These are phyloP conservation scores for Parnassius glacialis DNA, from an alignment of 2,888 invertebrate species.

Conservation along the genomic window DNA sequence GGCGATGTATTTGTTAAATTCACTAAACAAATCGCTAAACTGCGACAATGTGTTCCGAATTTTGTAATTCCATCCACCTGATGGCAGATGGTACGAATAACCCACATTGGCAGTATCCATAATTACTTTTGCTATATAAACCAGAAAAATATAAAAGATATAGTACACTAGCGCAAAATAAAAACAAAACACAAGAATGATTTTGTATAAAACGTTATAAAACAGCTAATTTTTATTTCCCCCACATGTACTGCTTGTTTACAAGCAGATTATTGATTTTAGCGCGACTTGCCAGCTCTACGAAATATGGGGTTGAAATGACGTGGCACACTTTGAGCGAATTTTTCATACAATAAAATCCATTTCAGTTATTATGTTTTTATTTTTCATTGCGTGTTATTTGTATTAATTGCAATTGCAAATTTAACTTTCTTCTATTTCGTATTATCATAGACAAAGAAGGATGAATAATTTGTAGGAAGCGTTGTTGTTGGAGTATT, in stretches of 20 bases:
- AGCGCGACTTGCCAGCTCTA: slow-evolving; percentile 36
- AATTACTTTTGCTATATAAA: slow-evolving; percentile 35
- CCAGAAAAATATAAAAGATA: slow-evolving; percentile 29
- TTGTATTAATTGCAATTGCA: background rate
- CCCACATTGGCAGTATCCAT: slow-evolving; percentile 86
- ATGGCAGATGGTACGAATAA: slow-evolving; percentile 91
- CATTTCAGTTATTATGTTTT: background rate
- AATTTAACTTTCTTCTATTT: background rate
- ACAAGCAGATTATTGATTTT: slow-evolving; percentile 77
- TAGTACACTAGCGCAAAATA: slow-evolving; percentile 40
- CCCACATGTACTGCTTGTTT: slow-evolving; percentile 69
- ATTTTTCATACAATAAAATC: background rate
- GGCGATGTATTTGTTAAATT: slow-evolving; percentile 97
- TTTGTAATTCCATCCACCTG: slow-evolving; percentile 88
- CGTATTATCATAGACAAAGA: background rate
- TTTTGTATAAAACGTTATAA: slow-evolving; percentile 49
- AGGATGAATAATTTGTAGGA: background rate
- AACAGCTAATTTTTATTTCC: slow-evolving; percentile 48
- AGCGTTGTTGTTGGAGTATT: slow-evolving; percentile 10
- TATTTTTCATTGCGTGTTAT: background rate
- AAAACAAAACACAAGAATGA: slow-evolving; percentile 56
- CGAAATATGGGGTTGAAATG: slow-evolving; percentile 30
- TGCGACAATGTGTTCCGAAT: slow-evolving; percentile 90
- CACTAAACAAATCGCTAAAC: slow-evolving; percentile 96
- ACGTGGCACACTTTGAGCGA: slow-evolving; percentile 30